Conservation (phyloP, 2,797 vertebrate species). For the Oreortyx pictus region DNA sequence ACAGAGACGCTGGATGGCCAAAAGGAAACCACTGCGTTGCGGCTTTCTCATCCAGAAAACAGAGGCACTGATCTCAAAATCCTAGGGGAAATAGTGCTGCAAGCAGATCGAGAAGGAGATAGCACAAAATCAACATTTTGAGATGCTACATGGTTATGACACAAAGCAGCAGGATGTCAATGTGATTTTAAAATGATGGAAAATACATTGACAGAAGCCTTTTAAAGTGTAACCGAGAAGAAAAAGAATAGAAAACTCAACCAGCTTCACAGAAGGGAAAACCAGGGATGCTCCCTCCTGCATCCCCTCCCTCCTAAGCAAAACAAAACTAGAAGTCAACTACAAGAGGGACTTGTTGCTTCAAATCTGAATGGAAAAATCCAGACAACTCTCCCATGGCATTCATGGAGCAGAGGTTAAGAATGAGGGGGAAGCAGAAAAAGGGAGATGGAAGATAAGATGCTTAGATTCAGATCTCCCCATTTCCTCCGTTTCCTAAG, state of each 20-base stretch:
- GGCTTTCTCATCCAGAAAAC: conserved; percentile 2
- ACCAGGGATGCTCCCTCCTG: conserved; percentile 21
- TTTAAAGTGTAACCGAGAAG: conserved; percentile 39
- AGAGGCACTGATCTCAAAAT: neutral
- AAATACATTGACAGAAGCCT: conserved; percentile 58
- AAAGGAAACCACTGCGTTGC: neutral
- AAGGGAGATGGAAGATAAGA: conserved; percentile 61
- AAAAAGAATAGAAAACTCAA: conserved; percentile 48
- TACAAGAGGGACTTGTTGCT: conserved; percentile 73
- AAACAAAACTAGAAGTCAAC: conserved; percentile 51
- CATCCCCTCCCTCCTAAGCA: neutral
- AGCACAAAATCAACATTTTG: conserved; percentile 28
- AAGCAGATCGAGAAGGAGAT: conserved; percentile 33
- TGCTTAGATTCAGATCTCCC: conserved; percentile 51
- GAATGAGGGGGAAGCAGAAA: conserved; percentile 2
- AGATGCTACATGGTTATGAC: conserved; percentile 3
- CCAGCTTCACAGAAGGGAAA: conserved; percentile 44
- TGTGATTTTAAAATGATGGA: conserved; percentile 41
- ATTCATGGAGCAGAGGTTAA: conserved; percentile 48
- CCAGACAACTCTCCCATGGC: conserved; percentile 65
- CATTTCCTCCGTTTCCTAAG: conserved; percentile 41
- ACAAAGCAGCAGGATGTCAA: conserved; percentile 52
- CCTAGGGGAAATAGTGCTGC: conserved; percentile 33
- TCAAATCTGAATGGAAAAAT: conserved; percentile 67
- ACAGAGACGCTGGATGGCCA: neutral